Evolutionary conservation across 1,140 invertebrate genomes (phyloP).

Genomic region (Heliconius nattereri): DNA sequence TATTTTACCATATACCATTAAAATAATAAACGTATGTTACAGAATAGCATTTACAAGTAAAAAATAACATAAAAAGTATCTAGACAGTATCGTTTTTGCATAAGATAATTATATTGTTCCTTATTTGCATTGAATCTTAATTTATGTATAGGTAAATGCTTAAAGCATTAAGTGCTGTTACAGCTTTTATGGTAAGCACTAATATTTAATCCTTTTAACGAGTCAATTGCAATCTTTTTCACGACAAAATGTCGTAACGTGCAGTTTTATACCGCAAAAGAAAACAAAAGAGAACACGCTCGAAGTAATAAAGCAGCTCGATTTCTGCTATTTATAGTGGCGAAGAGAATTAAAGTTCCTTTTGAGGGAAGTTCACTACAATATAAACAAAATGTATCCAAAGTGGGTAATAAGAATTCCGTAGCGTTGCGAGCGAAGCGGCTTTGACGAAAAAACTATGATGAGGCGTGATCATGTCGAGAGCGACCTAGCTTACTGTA

Average conservation of each 20-base stretch:
- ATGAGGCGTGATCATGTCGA: slow-evolving; percentile 72
- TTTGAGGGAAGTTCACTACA: slow-evolving; percentile 70
- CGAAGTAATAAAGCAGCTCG: slow-evolving; percentile 70
- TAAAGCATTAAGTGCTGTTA: background rate
- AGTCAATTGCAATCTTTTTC: slow-evolving; percentile 51
- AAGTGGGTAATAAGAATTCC: slow-evolving; percentile 71
- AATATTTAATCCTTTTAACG: slow-evolving; percentile 42
- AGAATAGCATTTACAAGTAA: background rate
- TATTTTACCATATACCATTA: background rate
- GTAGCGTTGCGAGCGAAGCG: slow-evolving; percentile 43
- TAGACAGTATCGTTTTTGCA: slow-evolving; percentile 42
- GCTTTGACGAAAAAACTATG: slow-evolving; percentile 72
- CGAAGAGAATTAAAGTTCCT: slow-evolving; percentile 75
- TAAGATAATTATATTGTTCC: background rate
- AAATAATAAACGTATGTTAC: background rate
- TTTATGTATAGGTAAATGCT: slow-evolving; percentile 11
- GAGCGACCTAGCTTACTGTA: slow-evolving; percentile 58
- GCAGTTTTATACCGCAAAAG: slow-evolving; percentile 68
- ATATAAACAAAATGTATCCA: slow-evolving; percentile 69
- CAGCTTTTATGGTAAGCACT: slow-evolving; percentile 31
- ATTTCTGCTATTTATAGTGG: slow-evolving; percentile 70
- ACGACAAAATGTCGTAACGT: slow-evolving; percentile 63
- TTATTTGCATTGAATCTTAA: background rate
- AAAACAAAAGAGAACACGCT: slow-evolving; percentile 67
- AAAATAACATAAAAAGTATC: too few species aligned